These are phyloP conservation scores for Hesperia comma DNA, from an alignment of 2,888 invertebrate genomes.

Conservation along the genomic window DNA sequence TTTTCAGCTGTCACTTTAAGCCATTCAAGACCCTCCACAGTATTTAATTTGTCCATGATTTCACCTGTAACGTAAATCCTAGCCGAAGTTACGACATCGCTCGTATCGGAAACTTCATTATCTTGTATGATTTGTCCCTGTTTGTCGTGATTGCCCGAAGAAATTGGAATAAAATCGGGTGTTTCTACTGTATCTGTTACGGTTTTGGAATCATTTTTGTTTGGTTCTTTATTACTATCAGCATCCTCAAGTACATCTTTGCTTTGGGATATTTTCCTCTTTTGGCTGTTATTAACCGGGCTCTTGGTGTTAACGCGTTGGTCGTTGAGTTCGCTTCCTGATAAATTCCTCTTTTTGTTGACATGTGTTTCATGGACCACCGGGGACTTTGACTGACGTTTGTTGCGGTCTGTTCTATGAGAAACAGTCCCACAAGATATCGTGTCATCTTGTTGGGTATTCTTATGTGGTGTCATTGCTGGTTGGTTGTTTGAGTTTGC, in stretches of 20 bases:
- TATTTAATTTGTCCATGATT: slow-evolving; percentile 73
- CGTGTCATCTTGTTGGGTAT: slow-evolving; percentile 47
- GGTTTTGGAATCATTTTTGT: slow-evolving; percentile 41
- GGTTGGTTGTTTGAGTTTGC: slow-evolving; percentile 35
- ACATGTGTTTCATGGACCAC: slow-evolving; percentile 59
- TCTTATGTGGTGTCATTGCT: slow-evolving; percentile 30
- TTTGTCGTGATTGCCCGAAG: slow-evolving; percentile 66
- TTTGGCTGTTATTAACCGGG: slow-evolving; percentile 42
- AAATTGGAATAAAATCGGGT: slow-evolving; percentile 61
- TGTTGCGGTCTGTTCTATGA: slow-evolving; percentile 49
- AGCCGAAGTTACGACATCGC: slow-evolving; percentile 68
- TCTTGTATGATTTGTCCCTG: slow-evolving; percentile 75
- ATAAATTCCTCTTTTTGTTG: slow-evolving; percentile 61
- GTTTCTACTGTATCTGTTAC: slow-evolving; percentile 50
- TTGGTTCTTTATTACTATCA: slow-evolving; percentile 43
- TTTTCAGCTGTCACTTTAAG: slow-evolving; percentile 61
- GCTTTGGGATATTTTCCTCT: slow-evolving; percentile 50
- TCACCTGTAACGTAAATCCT: slow-evolving; percentile 79
- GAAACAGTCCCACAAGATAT: slow-evolving; percentile 39
- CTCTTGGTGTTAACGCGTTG: slow-evolving; percentile 47
- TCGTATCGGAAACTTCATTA: slow-evolving; percentile 76
- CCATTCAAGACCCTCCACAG: slow-evolving; percentile 75
- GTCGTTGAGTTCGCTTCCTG: slow-evolving; percentile 49
- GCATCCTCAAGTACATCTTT: slow-evolving; percentile 41
- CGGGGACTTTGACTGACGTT: slow-evolving; percentile 73